Evolutionary conservation across 2,797 vertebrate genomes (phyloP).

Genomic region (Sebastes nivosus): DNA sequence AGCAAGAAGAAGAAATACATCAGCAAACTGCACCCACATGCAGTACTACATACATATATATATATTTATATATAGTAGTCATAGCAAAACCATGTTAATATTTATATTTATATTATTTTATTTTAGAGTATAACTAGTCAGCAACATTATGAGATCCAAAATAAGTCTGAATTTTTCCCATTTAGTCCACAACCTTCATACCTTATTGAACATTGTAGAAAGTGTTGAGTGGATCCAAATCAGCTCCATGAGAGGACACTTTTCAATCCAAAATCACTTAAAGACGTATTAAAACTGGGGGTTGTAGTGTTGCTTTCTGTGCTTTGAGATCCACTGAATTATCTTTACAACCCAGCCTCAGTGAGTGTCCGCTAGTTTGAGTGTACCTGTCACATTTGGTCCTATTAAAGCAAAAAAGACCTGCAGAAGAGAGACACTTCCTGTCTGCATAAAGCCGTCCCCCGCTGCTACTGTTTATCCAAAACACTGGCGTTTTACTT

Average conservation of each 20-base stretch:
- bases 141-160: not conserved
- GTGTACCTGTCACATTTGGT: constrained; percentile 92
- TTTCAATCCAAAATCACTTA: not conserved
- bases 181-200: not conserved
- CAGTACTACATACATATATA: no score
- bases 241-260: not conserved
- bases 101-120: not conserved
- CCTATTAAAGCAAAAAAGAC: constrained; percentile 86
- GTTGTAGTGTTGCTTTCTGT: not conserved
- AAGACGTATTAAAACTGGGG: not conserved
- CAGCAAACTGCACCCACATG: no score
- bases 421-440: constrained; percentile 83
- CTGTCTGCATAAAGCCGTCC: constrained; percentile 87
- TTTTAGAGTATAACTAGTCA: not conserved
- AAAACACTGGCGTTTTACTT: constrained; percentile 87
- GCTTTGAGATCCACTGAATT: not conserved
- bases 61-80: no score
- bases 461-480: constrained; percentile 98
- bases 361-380: constrained; percentile 60
- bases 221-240: not conserved
- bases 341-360: not conserved
- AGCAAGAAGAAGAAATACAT: no score
- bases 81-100: not conserved
- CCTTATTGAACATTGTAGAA: not conserved
- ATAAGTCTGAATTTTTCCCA: not conserved